Percentiles rank a stretch among this genome's conserved stretches.
Conservation (phyloP, 2,797 vertebrate genomes). For the Iguana delicatissima region DNA sequence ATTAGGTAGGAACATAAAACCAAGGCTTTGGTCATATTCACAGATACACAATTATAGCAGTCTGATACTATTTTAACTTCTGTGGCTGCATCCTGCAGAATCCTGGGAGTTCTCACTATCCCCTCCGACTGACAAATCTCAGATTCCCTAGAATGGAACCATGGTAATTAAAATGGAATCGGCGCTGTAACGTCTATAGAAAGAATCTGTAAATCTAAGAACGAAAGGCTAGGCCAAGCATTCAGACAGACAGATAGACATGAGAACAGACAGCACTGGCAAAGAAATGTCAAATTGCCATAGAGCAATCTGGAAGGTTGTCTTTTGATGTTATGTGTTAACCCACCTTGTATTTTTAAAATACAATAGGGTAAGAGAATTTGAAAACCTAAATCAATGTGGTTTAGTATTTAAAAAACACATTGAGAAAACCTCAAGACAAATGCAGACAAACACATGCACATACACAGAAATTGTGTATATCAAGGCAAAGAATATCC, state of each 20-base stretch:
- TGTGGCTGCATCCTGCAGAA: too few species aligned
- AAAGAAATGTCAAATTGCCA: background rate
- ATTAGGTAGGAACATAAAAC: slow-evolving; percentile 28
- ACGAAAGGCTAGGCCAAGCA: background rate
- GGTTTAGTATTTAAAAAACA: background rate
- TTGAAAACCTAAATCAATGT: background rate
- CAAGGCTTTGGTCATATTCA: background rate
- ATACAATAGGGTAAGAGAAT: background rate
- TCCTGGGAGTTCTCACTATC: too few species aligned
- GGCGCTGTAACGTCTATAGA: background rate
- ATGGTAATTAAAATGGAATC: too few species aligned
- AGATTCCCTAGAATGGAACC: too few species aligned
- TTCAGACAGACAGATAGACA: background rate
- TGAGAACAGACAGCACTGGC: background rate
- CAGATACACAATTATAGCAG: too few species aligned
- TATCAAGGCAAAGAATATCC: background rate
- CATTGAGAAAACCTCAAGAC: background rate
- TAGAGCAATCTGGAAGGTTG: background rate
- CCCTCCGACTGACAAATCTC: too few species aligned
- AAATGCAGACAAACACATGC: background rate
- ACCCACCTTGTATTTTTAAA: background rate
- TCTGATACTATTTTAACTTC: too few species aligned
- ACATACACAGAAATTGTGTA: too few species aligned
- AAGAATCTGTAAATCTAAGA: background rate
- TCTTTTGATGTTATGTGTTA: background rate